These are phyloP conservation scores for Hylaeus anthracinus DNA, from an alignment of 1,140 invertebrate species.

Conservation along the genomic window DNA sequence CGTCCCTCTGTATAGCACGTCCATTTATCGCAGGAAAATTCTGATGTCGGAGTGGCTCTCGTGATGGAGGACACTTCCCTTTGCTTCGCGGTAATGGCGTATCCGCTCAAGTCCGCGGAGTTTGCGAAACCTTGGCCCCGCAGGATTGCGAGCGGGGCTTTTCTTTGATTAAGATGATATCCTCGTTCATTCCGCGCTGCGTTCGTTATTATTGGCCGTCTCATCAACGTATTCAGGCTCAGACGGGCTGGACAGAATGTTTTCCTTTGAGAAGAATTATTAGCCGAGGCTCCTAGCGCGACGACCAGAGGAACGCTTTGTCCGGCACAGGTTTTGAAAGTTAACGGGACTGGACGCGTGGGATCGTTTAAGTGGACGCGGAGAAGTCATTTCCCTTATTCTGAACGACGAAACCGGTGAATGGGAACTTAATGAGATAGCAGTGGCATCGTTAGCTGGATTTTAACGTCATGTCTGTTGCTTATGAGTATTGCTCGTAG, in stretches of 20 bases:
- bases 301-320: neutral
- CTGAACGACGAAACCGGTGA: neutral
- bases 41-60: conserved; percentile 35
- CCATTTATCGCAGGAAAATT: conserved; percentile 46
- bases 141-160: neutral
- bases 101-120: neutral
- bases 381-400: too few relatives aligned
- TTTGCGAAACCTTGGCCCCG: neutral
- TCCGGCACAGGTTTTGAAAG: neutral
- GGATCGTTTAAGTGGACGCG: neutral
- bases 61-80: conserved; percentile 31
- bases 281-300: neutral
- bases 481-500: too few relatives aligned
- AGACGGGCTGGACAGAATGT: neutral
- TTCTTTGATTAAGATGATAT: neutral
- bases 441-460: neutral
- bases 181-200: neutral
- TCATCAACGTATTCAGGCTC: neutral
- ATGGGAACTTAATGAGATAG: neutral
- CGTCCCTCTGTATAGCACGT: conserved; percentile 10
- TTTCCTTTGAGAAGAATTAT: conserved; percentile 10
- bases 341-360: neutral
- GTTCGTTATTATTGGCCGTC: conserved; percentile 9
- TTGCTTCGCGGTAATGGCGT: conserved; percentile 21
- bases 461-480: neutral